phyloP scores from a whole-genome alignment of 2,113 vertebrate species.

The Chaetops frenatus region DNA sequence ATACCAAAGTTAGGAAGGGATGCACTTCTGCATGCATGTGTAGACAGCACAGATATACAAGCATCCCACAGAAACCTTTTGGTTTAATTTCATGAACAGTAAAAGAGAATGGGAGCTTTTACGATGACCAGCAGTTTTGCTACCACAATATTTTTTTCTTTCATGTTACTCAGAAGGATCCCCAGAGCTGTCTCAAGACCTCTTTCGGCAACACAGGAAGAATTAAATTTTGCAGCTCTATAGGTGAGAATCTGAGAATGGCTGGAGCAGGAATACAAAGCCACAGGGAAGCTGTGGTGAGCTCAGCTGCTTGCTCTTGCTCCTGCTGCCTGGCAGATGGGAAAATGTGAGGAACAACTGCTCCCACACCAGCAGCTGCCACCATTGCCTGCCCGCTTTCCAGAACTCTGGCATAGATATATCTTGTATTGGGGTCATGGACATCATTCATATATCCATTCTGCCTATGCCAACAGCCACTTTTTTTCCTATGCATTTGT shows the following conservation, averaged over 20 bases:
- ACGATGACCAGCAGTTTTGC: not conserved
- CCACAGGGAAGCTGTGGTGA: not conserved
- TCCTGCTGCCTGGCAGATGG: constrained; percentile 34
- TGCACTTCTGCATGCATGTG: accelerated
- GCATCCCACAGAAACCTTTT: not conserved
- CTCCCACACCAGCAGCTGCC: not conserved
- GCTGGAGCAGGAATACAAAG: not conserved
- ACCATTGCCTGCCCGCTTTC: not conserved
- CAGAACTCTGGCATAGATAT: not conserved
- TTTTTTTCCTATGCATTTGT: not conserved
- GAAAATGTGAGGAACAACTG: constrained; percentile 8
- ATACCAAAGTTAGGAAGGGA: not conserved
- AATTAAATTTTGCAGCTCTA: not conserved
- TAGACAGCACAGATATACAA: not conserved
- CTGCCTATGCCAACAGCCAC: not conserved
- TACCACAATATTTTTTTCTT: not conserved
- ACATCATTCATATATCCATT: not conserved
- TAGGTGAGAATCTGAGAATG: not conserved
- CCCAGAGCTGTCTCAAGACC: not conserved
- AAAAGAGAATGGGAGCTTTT: not conserved
- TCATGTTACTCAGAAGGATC: not conserved
- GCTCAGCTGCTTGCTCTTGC: not conserved
- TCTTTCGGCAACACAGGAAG: not conserved
- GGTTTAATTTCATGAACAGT: not conserved
- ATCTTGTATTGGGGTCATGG: not conserved